A percentile compares a stretch with the other conserved stretches of the same genome.
Evolutionary conservation across 2,797 vertebrate species (phyloP).

Genomic region (Catamblyrhynchus diadema): DNA sequence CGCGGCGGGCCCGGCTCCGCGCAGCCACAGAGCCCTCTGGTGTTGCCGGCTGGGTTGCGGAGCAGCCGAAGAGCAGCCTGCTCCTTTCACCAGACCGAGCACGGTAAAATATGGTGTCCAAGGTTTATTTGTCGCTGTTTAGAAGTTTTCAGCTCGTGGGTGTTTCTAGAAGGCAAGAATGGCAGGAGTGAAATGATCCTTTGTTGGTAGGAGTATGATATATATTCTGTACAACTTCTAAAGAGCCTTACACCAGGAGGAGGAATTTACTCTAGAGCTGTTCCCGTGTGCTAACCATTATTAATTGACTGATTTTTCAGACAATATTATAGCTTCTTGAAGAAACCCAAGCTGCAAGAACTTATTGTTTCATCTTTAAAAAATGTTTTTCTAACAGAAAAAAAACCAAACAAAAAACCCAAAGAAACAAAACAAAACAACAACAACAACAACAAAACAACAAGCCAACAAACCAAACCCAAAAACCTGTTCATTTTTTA

Average conservation of each 20-base stretch:
- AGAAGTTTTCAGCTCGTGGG: background rate
- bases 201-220: background rate
- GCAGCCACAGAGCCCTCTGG: constrained; percentile 66
- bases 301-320: background rate
- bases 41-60: constrained; percentile 12
- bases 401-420: too few species aligned
- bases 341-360: background rate
- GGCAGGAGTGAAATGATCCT: background rate
- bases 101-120: background rate
- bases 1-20: background rate
- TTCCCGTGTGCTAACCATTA: background rate
- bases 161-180: background rate
- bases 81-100: background rate
- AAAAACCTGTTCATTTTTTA: background rate
- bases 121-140: accelerated
- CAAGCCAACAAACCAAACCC: background rate
- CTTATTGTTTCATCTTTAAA: background rate
- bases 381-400: background rate
- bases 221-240: background rate
- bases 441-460: too few species aligned
- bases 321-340: background rate
- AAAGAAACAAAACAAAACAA: background rate
- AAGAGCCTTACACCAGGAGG: background rate
- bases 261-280: background rate
- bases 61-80: background rate